Base-by-base conservation (phyloP, 2,888 invertebrate genomes). In the Globia sparganii region DNA sequence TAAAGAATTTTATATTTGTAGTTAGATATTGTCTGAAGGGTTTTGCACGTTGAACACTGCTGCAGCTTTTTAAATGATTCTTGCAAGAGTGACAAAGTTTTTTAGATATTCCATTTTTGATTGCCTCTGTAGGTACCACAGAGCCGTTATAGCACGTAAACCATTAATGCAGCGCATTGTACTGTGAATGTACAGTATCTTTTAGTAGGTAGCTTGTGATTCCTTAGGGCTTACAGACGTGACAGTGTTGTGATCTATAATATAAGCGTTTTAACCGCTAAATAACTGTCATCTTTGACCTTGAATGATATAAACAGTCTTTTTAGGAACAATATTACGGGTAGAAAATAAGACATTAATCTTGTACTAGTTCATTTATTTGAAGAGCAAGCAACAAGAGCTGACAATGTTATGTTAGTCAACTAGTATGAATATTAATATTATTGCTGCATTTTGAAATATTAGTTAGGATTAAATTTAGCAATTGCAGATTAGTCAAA, bases 191-290 rank as follows among this genome's bases (percentile, higher is more conserved):
- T 43, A 73, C 53, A 40, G 53, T 61, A 49, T 4, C 40, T 56
- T 40, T 21, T 2, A 62, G 49, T 62, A 25, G 11, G 8, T 25
- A 21, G 4, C 34, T 25, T 59, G 13, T 53, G 53, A 28, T 53
- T 61, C 49, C 61, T 53, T 28, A 25, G n/a, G 53, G 34, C 13
- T 18, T 77, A 8, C 34, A 28, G 25, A 77, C 40, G 58, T 76
- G 66, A 40, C n/a, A 75, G 40, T 49, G 4, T 11, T 56, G 21
- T n/a, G 3, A 40, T 31, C 11, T 59, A 59, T 3, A 31, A 3
- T 59, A 59, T 3, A 31, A 3, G 25, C 46, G 15, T 18, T 31
- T 21, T 37, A 37, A 49, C 31, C 9, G 37, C 49, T 66, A 66
- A 3, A 49, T 67, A 49, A 43, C 49, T 53, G 40, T 28, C 9